These are phyloP conservation scores for Disparrhopalites patrizii DNA, from an alignment of 2,888 invertebrate species.

Conservation along the genomic window DNA sequence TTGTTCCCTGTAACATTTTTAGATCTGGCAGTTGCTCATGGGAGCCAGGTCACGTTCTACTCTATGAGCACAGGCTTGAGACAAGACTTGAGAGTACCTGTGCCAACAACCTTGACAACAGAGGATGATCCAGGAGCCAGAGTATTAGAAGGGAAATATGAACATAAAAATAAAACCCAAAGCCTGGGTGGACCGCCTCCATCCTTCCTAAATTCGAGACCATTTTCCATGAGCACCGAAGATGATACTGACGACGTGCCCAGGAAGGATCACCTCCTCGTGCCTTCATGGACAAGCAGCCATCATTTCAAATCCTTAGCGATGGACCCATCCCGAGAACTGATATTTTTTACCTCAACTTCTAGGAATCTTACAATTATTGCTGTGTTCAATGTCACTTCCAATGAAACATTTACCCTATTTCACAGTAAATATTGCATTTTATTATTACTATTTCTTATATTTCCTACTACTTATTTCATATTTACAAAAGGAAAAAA, in stretches of 20 bases:
- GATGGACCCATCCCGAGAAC: slow-evolving; percentile 14
- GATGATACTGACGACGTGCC: neutral
- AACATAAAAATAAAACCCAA: neutral
- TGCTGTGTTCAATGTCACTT: slow-evolving; percentile 19
- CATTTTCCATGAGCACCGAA: neutral
- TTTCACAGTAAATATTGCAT: slow-evolving; percentile 3
- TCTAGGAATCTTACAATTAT: slow-evolving; percentile 15
- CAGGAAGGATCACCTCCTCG: neutral
- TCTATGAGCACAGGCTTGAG: neutral
- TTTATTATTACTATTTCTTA: too few species aligned
- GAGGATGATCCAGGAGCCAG: neutral
- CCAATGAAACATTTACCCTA: slow-evolving; percentile 2
- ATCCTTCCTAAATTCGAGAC: slow-evolving; percentile 4
- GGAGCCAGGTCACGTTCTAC: slow-evolving; percentile 3
- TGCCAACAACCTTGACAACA: slow-evolving; percentile 16
- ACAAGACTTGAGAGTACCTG: slow-evolving; percentile 11
- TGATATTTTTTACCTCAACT: slow-evolving; percentile 22
- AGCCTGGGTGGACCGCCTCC: too few species aligned
- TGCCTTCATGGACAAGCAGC: neutral
- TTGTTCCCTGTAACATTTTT: slow-evolving; percentile 1
- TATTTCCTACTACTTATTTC: neutral
- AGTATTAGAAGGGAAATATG: too few species aligned
- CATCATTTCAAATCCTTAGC: slow-evolving; percentile 9
- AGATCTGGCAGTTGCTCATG: slow-evolving; percentile 30
- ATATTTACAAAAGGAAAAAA: neutral